Evolutionary conservation across 2,113 vertebrate species (phyloP).

Genomic region (Isurus oxyrinchus): DNA sequence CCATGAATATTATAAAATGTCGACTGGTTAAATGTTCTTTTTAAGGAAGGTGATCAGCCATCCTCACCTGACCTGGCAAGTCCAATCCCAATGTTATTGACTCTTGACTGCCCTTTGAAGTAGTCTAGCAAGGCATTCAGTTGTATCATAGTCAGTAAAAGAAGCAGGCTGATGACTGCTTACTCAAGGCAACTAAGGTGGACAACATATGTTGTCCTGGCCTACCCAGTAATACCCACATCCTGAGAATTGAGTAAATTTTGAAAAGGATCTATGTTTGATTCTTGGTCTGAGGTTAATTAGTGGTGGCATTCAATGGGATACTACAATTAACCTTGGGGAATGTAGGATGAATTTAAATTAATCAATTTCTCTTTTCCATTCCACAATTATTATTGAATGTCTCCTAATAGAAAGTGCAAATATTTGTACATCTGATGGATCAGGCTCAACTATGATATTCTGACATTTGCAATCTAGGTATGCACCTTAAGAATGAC

Average conservation of each 20-base stretch:
- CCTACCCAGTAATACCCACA: background rate
- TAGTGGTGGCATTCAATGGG: background rate
- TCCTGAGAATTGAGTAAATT: background rate
- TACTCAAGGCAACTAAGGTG: background rate
- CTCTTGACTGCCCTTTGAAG: background rate
- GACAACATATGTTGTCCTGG: background rate
- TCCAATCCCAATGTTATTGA: too few relatives aligned
- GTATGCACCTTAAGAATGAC: background rate
- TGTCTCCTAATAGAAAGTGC: background rate
- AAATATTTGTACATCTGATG: background rate
- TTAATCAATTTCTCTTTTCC: background rate
- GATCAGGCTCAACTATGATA: background rate
- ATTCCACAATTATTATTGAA: background rate
- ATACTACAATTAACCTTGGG: background rate
- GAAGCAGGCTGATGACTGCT: background rate
- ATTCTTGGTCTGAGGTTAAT: background rate
- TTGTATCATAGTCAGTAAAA: background rate
- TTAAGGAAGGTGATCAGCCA: background rate
- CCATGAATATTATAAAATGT: too few relatives aligned
- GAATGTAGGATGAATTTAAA: background rate
- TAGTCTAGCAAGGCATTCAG: too few relatives aligned
- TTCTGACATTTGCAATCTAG: background rate
- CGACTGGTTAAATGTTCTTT: background rate
- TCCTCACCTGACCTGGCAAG: too few relatives aligned
- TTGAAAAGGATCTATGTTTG: background rate